These are phyloP conservation scores for Rissa tridactyla DNA, from an alignment of 2,113 vertebrate species.

Conservation along the genomic window DNA sequence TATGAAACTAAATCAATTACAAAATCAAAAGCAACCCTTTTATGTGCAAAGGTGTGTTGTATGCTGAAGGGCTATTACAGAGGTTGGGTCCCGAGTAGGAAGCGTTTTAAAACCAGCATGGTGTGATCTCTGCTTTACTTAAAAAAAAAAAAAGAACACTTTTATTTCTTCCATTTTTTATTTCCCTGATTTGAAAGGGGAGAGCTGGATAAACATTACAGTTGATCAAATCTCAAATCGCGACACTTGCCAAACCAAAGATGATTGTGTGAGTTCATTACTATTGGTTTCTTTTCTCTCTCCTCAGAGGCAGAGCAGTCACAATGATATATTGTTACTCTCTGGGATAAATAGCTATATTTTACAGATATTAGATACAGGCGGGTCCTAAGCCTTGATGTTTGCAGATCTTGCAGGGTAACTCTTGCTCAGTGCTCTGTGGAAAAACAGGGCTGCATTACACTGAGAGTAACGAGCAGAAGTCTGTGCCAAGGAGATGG, in stretches of 20 bases:
- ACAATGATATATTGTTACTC: neutral
- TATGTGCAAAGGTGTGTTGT: neutral
- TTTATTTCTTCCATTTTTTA: neutral
- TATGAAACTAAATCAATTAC: neutral
- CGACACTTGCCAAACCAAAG: constrained; percentile 55
- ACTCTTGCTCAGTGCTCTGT: neutral
- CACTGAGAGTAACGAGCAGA: neutral
- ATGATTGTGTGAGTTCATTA: constrained; percentile 30
- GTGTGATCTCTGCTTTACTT: neutral
- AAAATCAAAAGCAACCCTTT: neutral
- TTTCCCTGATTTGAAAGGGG: constrained; percentile 21
- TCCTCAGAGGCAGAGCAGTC: constrained; percentile 24
- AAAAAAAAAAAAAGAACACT: neutral
- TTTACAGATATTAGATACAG: constrained; percentile 40
- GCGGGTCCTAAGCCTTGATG: neutral
- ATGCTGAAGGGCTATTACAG: neutral
- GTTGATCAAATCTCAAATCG: constrained; percentile 59
- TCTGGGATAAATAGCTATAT: constrained; percentile 32
- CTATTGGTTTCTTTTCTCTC: neutral
- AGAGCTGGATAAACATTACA: constrained; percentile 52
- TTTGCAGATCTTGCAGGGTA: neutral
- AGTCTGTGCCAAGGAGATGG: neutral
- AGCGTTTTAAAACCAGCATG: neutral
- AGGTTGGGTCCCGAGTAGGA: neutral
- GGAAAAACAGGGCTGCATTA: neutral